Base-by-base conservation (phyloP, 1,140 invertebrate genomes). In the Magallana gigas region DNA sequence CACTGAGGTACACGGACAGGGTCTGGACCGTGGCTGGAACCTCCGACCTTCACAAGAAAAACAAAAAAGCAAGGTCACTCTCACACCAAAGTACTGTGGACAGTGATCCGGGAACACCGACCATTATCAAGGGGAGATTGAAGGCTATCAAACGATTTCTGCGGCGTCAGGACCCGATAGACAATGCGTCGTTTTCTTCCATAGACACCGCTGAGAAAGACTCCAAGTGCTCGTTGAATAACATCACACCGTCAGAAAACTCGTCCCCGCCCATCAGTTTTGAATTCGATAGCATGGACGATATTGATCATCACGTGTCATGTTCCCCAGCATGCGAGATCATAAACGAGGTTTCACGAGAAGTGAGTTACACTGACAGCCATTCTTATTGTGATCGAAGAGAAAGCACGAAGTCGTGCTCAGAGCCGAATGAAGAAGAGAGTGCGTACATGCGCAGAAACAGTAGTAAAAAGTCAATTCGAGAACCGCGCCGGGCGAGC, bases 71-170 rank as follows among this genome's bases (percentile, higher is more conserved):
- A 11, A 48, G 83, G 58, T 84, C 76, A 11, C 16, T 87, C 1
- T 68, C 76, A 18, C 84, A 87, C 9, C 88, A 89, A 29, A 81
- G n/a, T 57, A 89, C 88, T 16, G 86, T 71, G 0, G 88, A 89
- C 23, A 89, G 88, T 64, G 88, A 89, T 11, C 88, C 88, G 16
- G 88, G 88, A 56, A 82, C 85, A 14, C 58, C 57, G 1, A 57
- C 82, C 5, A 80, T 80, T 11, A 87, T 85, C 16, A 84, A 83
- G 23, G 86, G 85, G 5, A 62, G 80, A 71, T 58, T 89, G 29
- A 89, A 89, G 71, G 76, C 83, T 14, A 56, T 89, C 9, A 89
- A 89, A 59, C n/a, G 88, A 85, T 83, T 89, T 57, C 57, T 89
- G 18, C 87, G 57, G 76, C 83, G 88, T 16, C 88, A 89, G 58